Base-by-base conservation (phyloP, 2,888 invertebrate species). In the Volucella bombylans region DNA sequence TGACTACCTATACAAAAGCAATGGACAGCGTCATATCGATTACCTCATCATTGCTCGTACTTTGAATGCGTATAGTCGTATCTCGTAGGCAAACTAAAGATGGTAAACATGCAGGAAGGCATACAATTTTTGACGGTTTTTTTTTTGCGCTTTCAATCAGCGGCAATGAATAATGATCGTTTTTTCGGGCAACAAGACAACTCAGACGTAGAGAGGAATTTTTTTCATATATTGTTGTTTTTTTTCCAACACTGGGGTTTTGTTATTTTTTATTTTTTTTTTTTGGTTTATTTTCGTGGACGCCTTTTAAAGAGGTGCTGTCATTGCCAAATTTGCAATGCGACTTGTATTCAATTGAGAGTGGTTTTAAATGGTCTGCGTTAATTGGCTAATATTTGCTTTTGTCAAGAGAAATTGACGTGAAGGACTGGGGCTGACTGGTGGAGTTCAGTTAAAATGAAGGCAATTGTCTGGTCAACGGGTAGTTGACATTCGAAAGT, bases 311-410 rank as follows among this genome's bases (percentile, higher is more conserved):
- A 14, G 47, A 8, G 49, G 59, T 68, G 76, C 67, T 52, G 76
- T 76, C 76, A 76, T 76, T 76, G 76, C 59, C 76, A 52, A 76
- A 76, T 67, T 67, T 68, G 76, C 57, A 65, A 8, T n/a, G 49
- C 50, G 57, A 49, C 9, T 18, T 31, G 50, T 45, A 54, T 41
- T 39, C 67, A 59, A 76, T 76, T 57, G 74, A 67, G 59, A 76
- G 65, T 67, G 74, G 14, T 68, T 61, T 67, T 50, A 67, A 67
- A 52, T 59, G 57, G 65, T 52, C 59, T 45, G 67, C 41, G 76
- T 68, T 76, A 76, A 76, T 76, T 76, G 76, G 68, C 76, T 14
- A 61, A 67, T 76, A 68, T 76, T 68, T 61, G 76, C 59, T 52
- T 23, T 61, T 23, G 50, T 59, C 18, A 43, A 61, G 38, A 6